Evolutionary conservation across 2,888 invertebrate species (phyloP).

Genomic region (Callimorpha dominula): DNA sequence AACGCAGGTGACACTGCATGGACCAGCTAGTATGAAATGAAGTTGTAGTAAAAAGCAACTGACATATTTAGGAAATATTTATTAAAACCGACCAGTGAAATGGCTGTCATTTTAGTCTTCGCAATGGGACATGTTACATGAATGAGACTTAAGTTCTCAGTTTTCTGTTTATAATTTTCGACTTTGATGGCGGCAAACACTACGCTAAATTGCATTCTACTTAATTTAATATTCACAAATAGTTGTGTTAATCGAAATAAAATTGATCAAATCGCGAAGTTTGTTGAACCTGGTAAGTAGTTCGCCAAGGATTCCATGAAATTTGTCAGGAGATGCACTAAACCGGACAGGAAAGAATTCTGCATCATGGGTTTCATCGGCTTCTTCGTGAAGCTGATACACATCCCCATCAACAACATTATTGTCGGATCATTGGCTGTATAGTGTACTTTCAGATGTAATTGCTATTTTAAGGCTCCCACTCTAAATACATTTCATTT

Average conservation of each 20-base stretch:
- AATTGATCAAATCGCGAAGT: constrained; percentile 99
- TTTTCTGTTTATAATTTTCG: constrained; percentile 55
- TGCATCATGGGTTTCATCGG: constrained; percentile 99
- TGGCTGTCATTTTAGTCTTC: no score
- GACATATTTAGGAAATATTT: no score
- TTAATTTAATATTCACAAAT: constrained; percentile 31
- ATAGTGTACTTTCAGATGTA: constrained; percentile 63
- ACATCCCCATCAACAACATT: constrained; percentile 99
- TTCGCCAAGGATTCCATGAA: constrained; percentile 99
- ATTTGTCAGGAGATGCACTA: constrained; percentile 99
- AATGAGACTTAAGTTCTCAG: constrained; percentile 51
- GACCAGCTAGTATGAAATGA: no score
- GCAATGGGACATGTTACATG: no score
- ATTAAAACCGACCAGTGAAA: no score
- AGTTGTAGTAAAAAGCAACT: no score
- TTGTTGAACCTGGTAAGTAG: constrained; percentile 97
- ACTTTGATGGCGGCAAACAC: constrained; percentile 40
- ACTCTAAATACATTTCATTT: constrained; percentile 68
- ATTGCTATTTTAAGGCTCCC: constrained; percentile 72
- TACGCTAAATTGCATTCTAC: constrained; percentile 38
- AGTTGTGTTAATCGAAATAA: constrained; percentile 53
- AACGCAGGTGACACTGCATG: no score
- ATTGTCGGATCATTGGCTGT: constrained; percentile 92
- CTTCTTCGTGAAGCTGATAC: constrained; percentile 99
- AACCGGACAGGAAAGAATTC: constrained; percentile 99